phyloP scores from a whole-genome alignment of 2,888 invertebrate species.

The Pteria penguin region DNA sequence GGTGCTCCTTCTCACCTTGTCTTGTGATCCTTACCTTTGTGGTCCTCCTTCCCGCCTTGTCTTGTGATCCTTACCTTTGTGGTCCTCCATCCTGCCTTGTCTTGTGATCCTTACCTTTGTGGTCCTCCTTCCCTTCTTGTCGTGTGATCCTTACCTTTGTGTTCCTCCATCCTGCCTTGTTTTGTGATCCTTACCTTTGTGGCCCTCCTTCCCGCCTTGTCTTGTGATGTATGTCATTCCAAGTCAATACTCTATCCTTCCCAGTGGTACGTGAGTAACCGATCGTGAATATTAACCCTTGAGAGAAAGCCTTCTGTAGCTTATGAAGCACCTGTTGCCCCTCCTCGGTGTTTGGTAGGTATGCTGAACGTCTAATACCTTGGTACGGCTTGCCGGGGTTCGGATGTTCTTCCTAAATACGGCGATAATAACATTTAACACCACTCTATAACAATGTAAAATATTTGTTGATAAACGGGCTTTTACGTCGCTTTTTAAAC shows the following conservation, averaged over 20 bases:
- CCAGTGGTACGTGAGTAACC: slow-evolving; percentile 72
- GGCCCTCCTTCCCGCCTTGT: slow-evolving; percentile 68
- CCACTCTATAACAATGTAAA: not conserved
- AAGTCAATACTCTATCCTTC: slow-evolving; percentile 64
- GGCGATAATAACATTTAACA: not conserved
- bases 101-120: too few species aligned
- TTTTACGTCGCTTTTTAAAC: too few species aligned
- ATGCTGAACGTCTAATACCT: slow-evolving; percentile 66
- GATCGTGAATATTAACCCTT: slow-evolving; percentile 69
- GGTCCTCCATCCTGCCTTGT: slow-evolving; percentile 68
- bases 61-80: slow-evolving; percentile 60
- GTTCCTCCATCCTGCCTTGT: too few species aligned
- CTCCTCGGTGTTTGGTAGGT: slow-evolving; percentile 67
- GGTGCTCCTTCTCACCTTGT: too few species aligned
- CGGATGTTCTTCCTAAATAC: slow-evolving; percentile 61
- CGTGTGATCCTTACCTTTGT: too few species aligned
- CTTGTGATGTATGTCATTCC: slow-evolving; percentile 78
- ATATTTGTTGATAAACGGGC: not conserved
- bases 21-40: too few species aligned
- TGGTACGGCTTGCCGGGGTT: slow-evolving; percentile 63
- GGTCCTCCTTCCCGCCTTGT: too few species aligned
- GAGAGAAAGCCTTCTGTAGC: slow-evolving; percentile 68
- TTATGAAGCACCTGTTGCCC: slow-evolving; percentile 64
- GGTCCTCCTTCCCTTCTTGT: too few species aligned
- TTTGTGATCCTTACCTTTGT: slow-evolving; percentile 56